Evolutionary conservation across 2,797 vertebrate species (phyloP).

Genomic region (Siniperca obscura): DNA sequence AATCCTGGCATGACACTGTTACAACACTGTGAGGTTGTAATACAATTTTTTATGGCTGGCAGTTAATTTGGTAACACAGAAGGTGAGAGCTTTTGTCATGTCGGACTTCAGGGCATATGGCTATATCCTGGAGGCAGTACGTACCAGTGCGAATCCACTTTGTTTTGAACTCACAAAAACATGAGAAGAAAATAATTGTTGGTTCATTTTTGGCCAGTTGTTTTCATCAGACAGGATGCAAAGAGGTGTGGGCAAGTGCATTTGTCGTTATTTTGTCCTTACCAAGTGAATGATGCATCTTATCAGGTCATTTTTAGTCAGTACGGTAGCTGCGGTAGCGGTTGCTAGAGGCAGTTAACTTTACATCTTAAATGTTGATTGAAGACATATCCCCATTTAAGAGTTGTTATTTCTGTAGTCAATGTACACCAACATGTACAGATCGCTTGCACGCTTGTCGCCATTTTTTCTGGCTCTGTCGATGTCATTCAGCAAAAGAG

Average conservation of each 20-base stretch:
- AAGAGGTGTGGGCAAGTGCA: too few species aligned
- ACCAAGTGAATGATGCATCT: neutral
- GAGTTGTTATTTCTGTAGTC: too few species aligned
- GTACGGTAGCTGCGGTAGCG: neutral
- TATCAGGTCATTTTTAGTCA: neutral
- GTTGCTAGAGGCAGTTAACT: neutral
- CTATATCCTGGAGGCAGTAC: neutral
- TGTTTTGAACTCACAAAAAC: neutral
- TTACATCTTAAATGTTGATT: neutral
- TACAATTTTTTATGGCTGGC: neutral
- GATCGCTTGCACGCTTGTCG: neutral
- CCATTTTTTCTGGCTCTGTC: neutral
- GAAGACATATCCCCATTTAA: neutral
- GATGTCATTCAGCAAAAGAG: neutral
- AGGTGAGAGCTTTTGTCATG: neutral
- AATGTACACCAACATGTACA: neutral
- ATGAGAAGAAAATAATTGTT: neutral
- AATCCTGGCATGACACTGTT: too few species aligned
- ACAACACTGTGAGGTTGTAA: neutral
- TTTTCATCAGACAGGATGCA: neutral
- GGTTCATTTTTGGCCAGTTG: neutral
- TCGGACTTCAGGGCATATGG: neutral
- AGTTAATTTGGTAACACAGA: neutral
- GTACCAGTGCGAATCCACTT: neutral
- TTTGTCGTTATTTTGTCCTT: neutral